phyloP scores from a whole-genome alignment of 1,140 invertebrate species.

The Lerema accius region DNA sequence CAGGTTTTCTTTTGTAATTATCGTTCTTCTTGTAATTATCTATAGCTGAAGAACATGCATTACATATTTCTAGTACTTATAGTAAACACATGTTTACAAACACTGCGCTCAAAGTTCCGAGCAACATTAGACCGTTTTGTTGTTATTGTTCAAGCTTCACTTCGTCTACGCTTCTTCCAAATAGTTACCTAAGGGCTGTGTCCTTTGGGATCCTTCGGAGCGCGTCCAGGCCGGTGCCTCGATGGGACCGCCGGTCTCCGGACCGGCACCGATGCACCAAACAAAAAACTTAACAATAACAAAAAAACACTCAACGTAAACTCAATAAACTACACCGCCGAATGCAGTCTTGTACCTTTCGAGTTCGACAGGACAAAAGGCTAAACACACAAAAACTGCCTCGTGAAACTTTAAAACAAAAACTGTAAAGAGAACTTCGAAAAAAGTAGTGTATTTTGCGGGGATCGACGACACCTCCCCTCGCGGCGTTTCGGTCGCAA shows the following conservation, averaged over 20 bases:
- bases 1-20: no score
- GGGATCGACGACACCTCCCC: conserved; percentile 76
- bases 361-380: conserved; percentile 68
- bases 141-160: conserved; percentile 15
- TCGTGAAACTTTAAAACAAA: conserved; percentile 77
- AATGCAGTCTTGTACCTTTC: conserved; percentile 66
- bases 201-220: conserved; percentile 65
- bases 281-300: conserved; percentile 82
- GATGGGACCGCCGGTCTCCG: conserved; percentile 70
- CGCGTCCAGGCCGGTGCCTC: conserved; percentile 72
- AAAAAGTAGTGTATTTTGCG: conserved; percentile 76
- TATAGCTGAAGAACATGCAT: no score
- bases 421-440: conserved; percentile 77
- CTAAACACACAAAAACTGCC: conserved; percentile 72
- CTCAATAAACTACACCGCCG: conserved; percentile 70
- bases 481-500: conserved; percentile 67
- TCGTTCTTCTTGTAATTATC: no score
- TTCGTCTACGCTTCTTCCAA: conserved; percentile 27
- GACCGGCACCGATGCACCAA: conserved; percentile 78
- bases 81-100: conserved; percentile 40
- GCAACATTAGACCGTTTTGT: conserved; percentile 29
- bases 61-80: conserved; percentile 7
- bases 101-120: conserved; percentile 20
- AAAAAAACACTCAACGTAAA: conserved; percentile 79
- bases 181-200: conserved; percentile 78